Conservation (phyloP, 2,797 vertebrate genomes). For the Hemitrygon akajei region DNA sequence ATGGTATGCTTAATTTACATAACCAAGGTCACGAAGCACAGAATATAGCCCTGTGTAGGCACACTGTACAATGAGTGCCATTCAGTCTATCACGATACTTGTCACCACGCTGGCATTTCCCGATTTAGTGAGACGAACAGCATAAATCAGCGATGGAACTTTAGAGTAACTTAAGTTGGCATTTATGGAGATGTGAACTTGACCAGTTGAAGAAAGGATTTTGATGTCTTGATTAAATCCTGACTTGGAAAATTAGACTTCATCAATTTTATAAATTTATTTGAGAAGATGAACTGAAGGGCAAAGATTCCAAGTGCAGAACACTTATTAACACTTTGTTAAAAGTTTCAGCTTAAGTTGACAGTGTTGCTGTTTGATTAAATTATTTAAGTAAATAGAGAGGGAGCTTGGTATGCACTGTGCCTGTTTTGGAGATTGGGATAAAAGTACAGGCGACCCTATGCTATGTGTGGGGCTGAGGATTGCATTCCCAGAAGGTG, state of each 20-base stretch:
- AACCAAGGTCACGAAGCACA: neutral
- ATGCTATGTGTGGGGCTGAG: no score
- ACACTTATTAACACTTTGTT: neutral
- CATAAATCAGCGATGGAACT: neutral
- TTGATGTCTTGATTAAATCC: neutral
- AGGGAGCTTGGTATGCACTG: neutral
- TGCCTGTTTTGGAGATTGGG: neutral
- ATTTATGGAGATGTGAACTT: neutral
- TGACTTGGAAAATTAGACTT: neutral
- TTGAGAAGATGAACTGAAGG: neutral
- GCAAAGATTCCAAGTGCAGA: neutral
- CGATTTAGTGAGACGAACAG: neutral
- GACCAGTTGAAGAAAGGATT: neutral
- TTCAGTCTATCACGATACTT: neutral
- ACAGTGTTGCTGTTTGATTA: neutral
- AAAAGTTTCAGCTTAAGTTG: neutral
- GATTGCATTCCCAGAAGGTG: no score
- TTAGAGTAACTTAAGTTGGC: neutral
- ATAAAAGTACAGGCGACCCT: no score
- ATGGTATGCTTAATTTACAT: neutral
- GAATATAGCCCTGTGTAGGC: neutral
- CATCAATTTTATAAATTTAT: neutral
- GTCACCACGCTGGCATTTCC: neutral
- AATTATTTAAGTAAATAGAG: neutral
- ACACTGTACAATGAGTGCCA: neutral